Conservation (phyloP, 2,797 vertebrate genomes). For the Sarcoramphus papa region DNA sequence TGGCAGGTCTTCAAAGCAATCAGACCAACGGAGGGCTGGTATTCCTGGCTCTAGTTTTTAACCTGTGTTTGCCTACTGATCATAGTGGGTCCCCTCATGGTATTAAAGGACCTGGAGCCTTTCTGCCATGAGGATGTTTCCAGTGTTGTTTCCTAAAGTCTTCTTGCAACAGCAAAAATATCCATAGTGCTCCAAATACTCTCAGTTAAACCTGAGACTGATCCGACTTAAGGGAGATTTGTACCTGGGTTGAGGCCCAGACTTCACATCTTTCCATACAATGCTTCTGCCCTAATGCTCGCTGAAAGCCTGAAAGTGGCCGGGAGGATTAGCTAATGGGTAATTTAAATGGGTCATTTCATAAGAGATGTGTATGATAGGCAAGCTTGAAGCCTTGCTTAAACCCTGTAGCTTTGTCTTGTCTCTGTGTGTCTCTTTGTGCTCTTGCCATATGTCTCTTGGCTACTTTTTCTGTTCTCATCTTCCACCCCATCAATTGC, state of each 20-base stretch:
- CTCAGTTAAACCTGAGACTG: neutral
- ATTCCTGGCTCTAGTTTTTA: neutral
- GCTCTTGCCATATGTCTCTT: constrained; percentile 29
- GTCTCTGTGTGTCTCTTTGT: constrained; percentile 28
- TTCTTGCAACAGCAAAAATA: neutral
- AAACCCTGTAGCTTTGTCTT: constrained; percentile 40
- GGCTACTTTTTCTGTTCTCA: constrained; percentile 28
- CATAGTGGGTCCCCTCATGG: fast-evolving
- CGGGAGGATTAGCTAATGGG: constrained; percentile 53
- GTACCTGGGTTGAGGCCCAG: constrained; percentile 6
- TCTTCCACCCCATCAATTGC: constrained; percentile 26
- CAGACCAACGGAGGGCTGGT: neutral
- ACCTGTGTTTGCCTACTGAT: neutral
- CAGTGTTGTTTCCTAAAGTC: neutral
- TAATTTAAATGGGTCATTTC: constrained; percentile 60
- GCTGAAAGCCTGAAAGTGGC: neutral
- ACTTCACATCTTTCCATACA: neutral
- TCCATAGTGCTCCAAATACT: neutral
- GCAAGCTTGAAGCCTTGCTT: constrained; percentile 1
- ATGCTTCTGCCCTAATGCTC: neutral
- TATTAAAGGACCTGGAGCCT: neutral
- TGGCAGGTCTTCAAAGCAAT: neutral
- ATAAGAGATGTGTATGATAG: constrained; percentile 28
- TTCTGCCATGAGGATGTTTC: neutral
- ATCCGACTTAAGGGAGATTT: neutral